phyloP scores from a whole-genome alignment of 2,888 invertebrate genomes.

The Cephus spinipes region DNA sequence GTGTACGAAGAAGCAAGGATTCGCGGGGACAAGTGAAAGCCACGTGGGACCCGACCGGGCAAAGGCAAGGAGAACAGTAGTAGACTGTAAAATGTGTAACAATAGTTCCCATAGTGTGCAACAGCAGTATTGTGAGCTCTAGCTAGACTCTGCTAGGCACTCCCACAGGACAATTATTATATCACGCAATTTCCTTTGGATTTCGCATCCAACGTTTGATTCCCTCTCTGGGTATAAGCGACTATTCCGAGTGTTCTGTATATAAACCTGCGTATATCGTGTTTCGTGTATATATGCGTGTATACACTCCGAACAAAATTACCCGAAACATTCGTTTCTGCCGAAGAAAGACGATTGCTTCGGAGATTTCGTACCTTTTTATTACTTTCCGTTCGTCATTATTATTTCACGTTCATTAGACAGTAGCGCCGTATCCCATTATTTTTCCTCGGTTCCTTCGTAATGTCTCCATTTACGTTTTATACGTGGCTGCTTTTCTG shows the following conservation, averaged over 20 bases:
- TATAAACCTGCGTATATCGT: not conserved
- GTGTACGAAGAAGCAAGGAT: constrained; percentile 13
- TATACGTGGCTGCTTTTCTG: not conserved
- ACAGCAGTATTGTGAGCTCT: constrained; percentile 56
- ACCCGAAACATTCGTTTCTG: not conserved
- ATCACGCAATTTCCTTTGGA: constrained; percentile 64
- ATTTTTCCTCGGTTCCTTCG: not conserved
- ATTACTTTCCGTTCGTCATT: not conserved
- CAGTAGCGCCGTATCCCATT: not conserved
- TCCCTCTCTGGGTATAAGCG: constrained; percentile 47
- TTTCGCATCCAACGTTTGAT: constrained; percentile 62
- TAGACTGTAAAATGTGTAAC: constrained; percentile 66
- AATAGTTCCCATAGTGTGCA: constrained; percentile 65
- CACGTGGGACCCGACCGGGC: constrained; percentile 18
- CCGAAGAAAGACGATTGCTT: not conserved
- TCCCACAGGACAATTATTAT: constrained; percentile 66
- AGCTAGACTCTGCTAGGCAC: constrained; percentile 53
- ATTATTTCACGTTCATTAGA: not conserved
- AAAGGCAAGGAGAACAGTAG: constrained; percentile 49
- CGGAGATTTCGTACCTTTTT: not conserved
- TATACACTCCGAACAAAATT: not conserved
- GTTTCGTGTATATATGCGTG: too few species aligned
- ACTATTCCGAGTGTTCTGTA: not conserved
- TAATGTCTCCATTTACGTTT: too few species aligned
- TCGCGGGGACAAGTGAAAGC: constrained; percentile 64